Evolutionary conservation across 2,113 vertebrate genomes (phyloP).

Genomic region (Gasterosteus aculeatus): DNA sequence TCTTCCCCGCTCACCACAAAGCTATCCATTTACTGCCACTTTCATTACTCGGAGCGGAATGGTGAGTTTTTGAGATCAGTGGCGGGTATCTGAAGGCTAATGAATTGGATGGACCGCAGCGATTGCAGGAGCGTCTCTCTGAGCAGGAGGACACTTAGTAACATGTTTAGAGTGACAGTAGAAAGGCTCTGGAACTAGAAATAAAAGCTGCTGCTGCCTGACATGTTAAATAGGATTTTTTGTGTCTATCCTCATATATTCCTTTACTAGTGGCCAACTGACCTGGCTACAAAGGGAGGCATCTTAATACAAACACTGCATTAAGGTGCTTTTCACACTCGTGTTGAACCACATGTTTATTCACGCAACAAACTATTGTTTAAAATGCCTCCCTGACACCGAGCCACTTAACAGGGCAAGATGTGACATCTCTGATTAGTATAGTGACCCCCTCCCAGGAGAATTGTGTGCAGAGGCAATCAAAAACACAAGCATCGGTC

Average conservation of each 20-base stretch:
- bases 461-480: conserved; percentile 50
- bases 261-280: conserved; percentile 11
- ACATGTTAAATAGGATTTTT: conserved; percentile 19
- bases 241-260: conserved; percentile 29
- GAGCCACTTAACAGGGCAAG: conserved; percentile 28
- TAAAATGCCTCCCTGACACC: conserved; percentile 26
- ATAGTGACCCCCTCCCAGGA: conserved; percentile 54
- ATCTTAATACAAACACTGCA: conserved; percentile 4
- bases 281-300: conserved; percentile 13
- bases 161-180: conserved; percentile 45
- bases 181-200: conserved; percentile 10
- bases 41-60: conserved; percentile 59
- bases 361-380: conserved; percentile 34
- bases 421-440: conserved; percentile 36
- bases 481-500: conserved; percentile 49
- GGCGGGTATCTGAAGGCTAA: conserved; percentile 55
- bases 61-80: conserved; percentile 58
- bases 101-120: conserved; percentile 57
- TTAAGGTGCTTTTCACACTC: conserved; percentile 18
- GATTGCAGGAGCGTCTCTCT: conserved; percentile 51
- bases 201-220: conserved; percentile 44
- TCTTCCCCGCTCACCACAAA: conserved; percentile 33
- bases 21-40: conserved; percentile 65
- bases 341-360: conserved; percentile 31
- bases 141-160: conserved; percentile 32